These are phyloP conservation scores for Heliconius erato DNA, from an alignment of 2,888 invertebrate species.

Conservation along the genomic window DNA sequence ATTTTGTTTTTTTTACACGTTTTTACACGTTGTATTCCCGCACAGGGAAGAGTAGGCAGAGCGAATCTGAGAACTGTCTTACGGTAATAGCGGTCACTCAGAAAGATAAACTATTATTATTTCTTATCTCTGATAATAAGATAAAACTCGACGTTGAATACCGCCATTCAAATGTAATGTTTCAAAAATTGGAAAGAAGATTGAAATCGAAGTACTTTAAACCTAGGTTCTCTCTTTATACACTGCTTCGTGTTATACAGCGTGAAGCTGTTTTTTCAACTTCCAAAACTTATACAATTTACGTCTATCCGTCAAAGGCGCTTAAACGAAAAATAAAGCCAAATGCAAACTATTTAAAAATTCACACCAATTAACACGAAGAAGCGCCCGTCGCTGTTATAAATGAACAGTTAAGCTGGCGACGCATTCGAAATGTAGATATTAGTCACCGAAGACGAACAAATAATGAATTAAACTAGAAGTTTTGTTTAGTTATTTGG, in stretches of 20 bases:
- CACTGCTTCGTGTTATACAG: no score
- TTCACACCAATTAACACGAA: slow-evolving; percentile 41
- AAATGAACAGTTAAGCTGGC: slow-evolving; percentile 31
- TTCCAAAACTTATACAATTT: neutral
- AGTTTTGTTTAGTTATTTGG: no score
- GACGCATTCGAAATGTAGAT: slow-evolving; percentile 27
- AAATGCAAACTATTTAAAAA: slow-evolving; percentile 37
- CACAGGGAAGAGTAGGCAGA: no score
- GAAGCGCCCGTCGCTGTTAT: slow-evolving; percentile 32
- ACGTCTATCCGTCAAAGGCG: neutral
- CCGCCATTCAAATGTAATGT: neutral
- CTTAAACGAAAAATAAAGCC: no score
- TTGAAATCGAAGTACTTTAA: neutral
- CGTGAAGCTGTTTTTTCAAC: neutral
- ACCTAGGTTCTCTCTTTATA: no score
- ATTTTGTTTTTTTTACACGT: no score
- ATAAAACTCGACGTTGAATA: neutral
- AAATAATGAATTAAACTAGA: neutral
- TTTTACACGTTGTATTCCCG: no score
- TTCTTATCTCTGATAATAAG: neutral
- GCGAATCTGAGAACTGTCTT: no score
- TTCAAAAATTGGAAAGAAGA: neutral
- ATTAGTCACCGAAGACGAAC: slow-evolving; percentile 26
- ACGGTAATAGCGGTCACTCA: neutral
- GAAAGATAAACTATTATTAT: neutral